Evolutionary conservation across 2,113 vertebrate species (phyloP).

Genomic region (Tenrec ecaudatus): DNA sequence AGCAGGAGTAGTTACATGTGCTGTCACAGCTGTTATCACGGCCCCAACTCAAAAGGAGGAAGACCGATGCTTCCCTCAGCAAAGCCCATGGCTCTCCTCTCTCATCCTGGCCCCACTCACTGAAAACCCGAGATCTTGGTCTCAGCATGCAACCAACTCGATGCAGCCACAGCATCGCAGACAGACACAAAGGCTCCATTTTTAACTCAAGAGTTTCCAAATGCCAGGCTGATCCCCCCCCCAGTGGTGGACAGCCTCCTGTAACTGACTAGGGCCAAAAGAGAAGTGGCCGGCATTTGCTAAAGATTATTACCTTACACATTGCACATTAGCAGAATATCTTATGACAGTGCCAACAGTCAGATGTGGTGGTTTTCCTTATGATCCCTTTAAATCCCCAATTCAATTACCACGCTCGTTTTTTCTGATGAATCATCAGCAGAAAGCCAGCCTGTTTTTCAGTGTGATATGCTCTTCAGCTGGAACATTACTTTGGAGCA

Average conservation of each 20-base stretch:
- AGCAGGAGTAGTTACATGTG: neutral
- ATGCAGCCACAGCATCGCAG: too few species aligned
- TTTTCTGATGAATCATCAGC: conserved; percentile 62
- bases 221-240: neutral
- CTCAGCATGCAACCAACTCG: neutral
- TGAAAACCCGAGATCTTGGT: neutral
- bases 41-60: neutral
- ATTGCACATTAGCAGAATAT: conserved; percentile 60
- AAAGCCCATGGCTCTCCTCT: neutral
- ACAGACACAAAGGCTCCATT: neutral
- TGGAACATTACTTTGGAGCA: conserved; percentile 14
- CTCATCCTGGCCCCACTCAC: neutral
- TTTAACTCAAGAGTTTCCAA: neutral
- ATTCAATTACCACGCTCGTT: conserved; percentile 60
- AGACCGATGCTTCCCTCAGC: neutral
- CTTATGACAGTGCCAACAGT: conserved; percentile 51
- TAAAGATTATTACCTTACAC: conserved; percentile 8
- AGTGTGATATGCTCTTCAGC: neutral
- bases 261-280: conserved; percentile 24
- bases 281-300: conserved; percentile 19
- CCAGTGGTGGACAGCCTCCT: neutral
- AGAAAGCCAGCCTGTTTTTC: conserved; percentile 63
- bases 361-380: conserved; percentile 52
- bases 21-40: neutral
- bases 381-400: conserved; percentile 71